Evolutionary conservation across 2,888 invertebrate species (phyloP), one percentile per base, ranked within the genome.

Genomic region (Schizaphis graminum): DNA sequence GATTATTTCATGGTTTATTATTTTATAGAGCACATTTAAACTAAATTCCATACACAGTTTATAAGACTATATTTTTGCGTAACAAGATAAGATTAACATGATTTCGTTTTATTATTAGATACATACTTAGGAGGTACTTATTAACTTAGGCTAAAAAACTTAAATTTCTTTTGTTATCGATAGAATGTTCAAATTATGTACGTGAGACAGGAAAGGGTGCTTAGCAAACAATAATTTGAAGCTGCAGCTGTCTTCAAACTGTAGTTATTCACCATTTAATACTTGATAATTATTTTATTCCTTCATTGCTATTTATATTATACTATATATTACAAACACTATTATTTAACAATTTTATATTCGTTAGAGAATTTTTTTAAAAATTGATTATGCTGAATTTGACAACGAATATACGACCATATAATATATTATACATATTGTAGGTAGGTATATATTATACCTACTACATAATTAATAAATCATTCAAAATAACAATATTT

Each of bases 1-100:
- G 56, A 85, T 57, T 44, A 87, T 87, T 92, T 92, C 87, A 92
- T 67, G 92, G 92, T 92, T 92, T 87, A 92, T 61, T 61, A 28
- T 87, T 92, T 61, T 92, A 49, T 92, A n/a, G 92, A 41, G 10
- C 92, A 49, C 61, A 67, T 67, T 87, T 67, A 87, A 92, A 35
- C 67, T 67, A 7, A n/a, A 67, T 35, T 67, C 5, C 67, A n/a
- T 35, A 7, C 21, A 35, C 16, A 35, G n/a, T 16, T 67, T 67
- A n/a, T 67, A 16, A 7, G 16, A 67, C n/a, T 35, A n/a, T n/a
- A 35, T 35, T 7, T 67, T 67, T 67, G 16, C 16, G 16, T n/a
- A 35, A 35, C 67, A 67, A 35, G 21, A 5, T 67, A 35, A 53
- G 53, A 7, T 35, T 35, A 16, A 67, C n/a, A 35, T 5, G 67